A percentile compares a stretch with the other conserved stretches of the same genome.
Evolutionary conservation across 2,888 invertebrate genomes (phyloP).

Genomic region (Polyommatus icarus): DNA sequence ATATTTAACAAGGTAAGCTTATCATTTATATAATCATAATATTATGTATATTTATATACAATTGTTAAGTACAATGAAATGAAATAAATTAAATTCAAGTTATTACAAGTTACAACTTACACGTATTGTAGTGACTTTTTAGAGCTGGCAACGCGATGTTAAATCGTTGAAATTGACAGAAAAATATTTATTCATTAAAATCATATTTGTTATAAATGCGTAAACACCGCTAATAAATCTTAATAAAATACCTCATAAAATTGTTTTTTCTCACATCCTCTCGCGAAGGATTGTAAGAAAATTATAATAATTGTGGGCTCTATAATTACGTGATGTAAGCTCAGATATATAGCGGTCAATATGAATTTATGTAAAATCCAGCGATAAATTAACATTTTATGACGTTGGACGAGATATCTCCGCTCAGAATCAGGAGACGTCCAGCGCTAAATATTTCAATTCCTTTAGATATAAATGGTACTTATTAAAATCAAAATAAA

Average conservation of each 20-base stretch:
- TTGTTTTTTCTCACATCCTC: conserved; percentile 78
- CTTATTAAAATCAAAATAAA: neutral
- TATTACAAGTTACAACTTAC: too few relatives aligned
- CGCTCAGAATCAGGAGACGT: conserved; percentile 54
- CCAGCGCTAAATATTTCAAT: conserved; percentile 30
- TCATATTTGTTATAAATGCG: conserved; percentile 52
- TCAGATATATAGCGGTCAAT: conserved; percentile 70
- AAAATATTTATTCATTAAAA: neutral
- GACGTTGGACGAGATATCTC: conserved; percentile 69
- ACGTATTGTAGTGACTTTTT: too few relatives aligned
- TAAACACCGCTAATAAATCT: conserved; percentile 67
- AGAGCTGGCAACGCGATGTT: neutral
- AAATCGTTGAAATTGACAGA: neutral
- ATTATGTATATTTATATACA: too few relatives aligned
- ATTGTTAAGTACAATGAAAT: too few relatives aligned
- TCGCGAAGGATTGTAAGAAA: conserved; percentile 75
- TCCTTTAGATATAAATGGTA: conserved; percentile 32
- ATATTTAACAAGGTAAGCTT: neutral
- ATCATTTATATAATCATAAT: neutral
- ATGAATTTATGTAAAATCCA: conserved; percentile 78
- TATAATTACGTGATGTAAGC: conserved; percentile 76
- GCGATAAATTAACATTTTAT: conserved; percentile 79
- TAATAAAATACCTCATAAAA: conserved; percentile 63
- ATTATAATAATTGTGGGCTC: conserved; percentile 77
- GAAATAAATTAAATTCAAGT: too few relatives aligned